Evolutionary conservation across 2,888 invertebrate genomes (phyloP).

Genomic region (Callinectes sapidus): DNA sequence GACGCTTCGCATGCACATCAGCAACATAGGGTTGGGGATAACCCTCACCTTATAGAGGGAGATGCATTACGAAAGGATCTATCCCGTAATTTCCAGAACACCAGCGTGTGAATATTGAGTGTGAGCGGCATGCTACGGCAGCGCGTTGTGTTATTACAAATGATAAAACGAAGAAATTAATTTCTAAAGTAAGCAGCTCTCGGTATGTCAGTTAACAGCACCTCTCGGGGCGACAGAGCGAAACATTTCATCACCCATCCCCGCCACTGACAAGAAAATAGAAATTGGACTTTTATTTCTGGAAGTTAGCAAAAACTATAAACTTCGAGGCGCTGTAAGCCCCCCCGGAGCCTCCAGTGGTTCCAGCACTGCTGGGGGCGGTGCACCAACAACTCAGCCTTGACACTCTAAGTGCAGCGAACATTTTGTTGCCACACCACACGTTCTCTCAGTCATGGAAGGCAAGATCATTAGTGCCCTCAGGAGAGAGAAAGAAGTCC

Average conservation of each 20-base stretch:
- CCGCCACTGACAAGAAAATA: background rate
- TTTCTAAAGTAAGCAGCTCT: background rate
- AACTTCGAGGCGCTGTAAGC: background rate
- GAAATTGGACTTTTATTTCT: background rate
- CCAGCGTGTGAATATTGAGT: background rate
- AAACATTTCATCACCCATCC: background rate
- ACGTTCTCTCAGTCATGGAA: background rate
- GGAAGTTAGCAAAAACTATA: background rate
- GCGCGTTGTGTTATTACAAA: background rate
- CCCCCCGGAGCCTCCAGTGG: background rate
- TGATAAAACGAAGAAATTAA: background rate
- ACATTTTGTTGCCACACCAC: conserved; percentile 15
- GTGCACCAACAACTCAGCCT: background rate
- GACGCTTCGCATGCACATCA: background rate
- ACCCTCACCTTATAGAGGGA: background rate
- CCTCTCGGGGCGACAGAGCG: background rate
- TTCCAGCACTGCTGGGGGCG: background rate
- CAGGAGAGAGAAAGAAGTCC: background rate
- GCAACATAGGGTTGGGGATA: background rate
- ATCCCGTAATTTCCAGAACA: background rate
- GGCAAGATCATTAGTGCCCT: background rate
- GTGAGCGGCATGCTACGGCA: background rate
- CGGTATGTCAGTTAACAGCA: background rate
- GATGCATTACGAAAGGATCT: background rate
- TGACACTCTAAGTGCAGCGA: background rate